A percentile compares a stretch with the other conserved stretches of the same genome.
phyloP scores from a whole-genome alignment of 2,113 vertebrate species.

The Sturnus vulgaris region DNA sequence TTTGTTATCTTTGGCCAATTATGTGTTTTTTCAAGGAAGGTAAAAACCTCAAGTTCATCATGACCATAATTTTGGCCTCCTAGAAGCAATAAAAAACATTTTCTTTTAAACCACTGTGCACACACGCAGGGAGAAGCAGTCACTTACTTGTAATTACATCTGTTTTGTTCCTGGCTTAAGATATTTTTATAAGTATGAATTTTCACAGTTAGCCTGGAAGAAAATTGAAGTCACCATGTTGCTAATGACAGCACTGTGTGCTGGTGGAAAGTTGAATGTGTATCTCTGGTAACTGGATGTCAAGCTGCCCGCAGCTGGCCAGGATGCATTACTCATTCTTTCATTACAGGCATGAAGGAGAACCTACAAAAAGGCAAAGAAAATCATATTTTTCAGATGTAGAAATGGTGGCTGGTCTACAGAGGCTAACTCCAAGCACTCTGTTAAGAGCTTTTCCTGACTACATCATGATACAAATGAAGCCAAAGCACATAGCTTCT shows the following conservation, averaged over 20 bases:
- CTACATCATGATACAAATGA: background rate
- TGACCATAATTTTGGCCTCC: background rate
- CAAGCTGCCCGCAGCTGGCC: background rate
- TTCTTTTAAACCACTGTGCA: background rate
- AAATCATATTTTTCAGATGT: background rate
- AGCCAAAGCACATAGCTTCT: background rate
- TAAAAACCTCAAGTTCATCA: background rate
- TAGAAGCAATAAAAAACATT: background rate
- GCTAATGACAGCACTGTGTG: background rate
- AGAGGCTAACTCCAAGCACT: background rate
- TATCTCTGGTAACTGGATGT: background rate
- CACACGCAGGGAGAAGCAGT: background rate
- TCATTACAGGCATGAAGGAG: fast-evolving
- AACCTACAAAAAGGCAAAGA: background rate
- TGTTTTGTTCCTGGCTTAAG: background rate
- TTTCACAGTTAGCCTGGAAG: background rate
- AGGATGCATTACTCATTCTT: background rate
- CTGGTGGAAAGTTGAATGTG: background rate
- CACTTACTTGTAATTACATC: background rate
- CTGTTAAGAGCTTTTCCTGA: background rate
- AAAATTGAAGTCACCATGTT: background rate
- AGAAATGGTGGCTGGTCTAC: background rate
- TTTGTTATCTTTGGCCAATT: background rate
- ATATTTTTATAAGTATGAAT: background rate
- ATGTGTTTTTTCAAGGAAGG: background rate